Conservation (phyloP, 2,113 vertebrate species). For the Conger conger region DNA sequence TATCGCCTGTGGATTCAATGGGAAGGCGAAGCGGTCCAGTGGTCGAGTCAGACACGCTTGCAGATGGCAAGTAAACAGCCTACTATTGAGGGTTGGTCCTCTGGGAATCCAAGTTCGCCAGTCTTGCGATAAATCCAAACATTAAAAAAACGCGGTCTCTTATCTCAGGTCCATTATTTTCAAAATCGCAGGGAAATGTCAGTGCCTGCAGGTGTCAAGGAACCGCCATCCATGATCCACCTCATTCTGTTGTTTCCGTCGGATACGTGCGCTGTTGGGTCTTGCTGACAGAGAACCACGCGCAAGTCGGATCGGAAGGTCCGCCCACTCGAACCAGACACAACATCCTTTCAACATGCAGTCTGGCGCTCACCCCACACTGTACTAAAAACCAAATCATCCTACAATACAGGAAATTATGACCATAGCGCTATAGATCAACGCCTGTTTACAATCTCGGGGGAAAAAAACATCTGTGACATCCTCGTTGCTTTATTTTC, state of each 20-base stretch:
- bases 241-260: background rate
- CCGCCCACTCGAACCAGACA: constrained; percentile 2
- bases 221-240: background rate
- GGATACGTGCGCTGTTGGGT: background rate
- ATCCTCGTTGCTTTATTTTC: no score
- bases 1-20: constrained; percentile 2
- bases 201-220: background rate
- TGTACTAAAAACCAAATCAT: no score
- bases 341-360: background rate
- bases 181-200: background rate
- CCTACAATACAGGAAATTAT: no score
- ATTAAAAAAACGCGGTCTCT: background rate
- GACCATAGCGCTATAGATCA: no score
- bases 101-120: background rate
- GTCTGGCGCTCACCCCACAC: no score
- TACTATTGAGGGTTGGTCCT: background rate
- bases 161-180: background rate
- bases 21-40: background rate
- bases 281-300: constrained; percentile 12
- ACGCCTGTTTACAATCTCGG: no score
- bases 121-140: background rate
- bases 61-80: background rate
- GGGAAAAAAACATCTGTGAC: no score
- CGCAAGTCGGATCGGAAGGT: background rate
- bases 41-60: background rate